phyloP scores from a whole-genome alignment of 1,140 invertebrate species.

The Scaptomyza montana region DNA sequence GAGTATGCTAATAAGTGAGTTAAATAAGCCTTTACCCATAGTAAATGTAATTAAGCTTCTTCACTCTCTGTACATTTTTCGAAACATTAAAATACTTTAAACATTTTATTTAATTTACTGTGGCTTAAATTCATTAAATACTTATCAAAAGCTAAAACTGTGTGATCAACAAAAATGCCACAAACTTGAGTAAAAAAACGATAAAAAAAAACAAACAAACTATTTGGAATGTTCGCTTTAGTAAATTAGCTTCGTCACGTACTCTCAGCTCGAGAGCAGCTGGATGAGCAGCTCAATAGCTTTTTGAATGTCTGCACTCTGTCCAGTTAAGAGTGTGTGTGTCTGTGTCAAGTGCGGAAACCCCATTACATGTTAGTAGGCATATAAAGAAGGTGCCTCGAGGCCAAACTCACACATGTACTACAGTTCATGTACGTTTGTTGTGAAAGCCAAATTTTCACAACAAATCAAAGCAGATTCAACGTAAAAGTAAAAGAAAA shows the following conservation, averaged over 20 bases:
- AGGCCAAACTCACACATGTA: constrained; percentile 20
- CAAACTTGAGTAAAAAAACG: too few relatives aligned
- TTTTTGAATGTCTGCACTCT: constrained; percentile 33
- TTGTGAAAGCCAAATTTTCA: constrained; percentile 80
- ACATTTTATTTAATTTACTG: too few relatives aligned
- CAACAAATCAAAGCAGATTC: constrained; percentile 76
- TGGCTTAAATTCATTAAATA: too few relatives aligned
- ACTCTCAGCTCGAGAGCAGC: constrained; percentile 15
- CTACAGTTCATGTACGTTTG: constrained; percentile 33
- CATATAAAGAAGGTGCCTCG: constrained; percentile 50
- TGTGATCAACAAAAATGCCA: too few relatives aligned
- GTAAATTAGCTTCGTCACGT: constrained; percentile 28
- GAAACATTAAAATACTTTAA: too few relatives aligned
- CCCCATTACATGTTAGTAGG: constrained; percentile 77
- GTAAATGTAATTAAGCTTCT: too few relatives aligned
- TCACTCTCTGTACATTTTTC: too few relatives aligned
- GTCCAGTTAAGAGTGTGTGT: constrained; percentile 20
- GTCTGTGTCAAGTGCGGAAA: constrained; percentile 76
- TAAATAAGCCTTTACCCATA: too few relatives aligned
- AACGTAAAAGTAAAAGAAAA: constrained; percentile 59
- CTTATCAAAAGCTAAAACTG: too few relatives aligned
- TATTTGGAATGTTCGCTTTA: constrained; percentile 5
- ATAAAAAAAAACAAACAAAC: neutral
- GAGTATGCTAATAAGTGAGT: too few relatives aligned
- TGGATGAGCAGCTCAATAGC: constrained; percentile 42